Base-by-base conservation (phyloP, 2,113 vertebrate genomes). In the Catagonus wagneri region DNA sequence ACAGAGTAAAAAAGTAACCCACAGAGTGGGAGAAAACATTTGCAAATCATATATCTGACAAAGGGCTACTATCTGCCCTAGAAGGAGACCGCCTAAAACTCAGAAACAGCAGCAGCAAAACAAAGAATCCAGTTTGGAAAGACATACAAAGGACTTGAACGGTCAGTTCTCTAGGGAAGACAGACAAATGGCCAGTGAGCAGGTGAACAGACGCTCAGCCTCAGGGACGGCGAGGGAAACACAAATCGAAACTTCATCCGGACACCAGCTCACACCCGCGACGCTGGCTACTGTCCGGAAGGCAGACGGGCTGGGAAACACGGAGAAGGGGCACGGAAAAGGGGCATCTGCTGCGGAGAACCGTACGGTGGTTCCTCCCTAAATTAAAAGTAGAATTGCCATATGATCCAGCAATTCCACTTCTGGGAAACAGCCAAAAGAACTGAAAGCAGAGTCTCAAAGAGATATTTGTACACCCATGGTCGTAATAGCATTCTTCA, bases 261-360 rank as follows among this genome's bases (percentile, higher is more conserved):
- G 6, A 7, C 12, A n/a, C 6, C 19, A 15, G 32, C 52, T 34
- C 52, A 2, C 3, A 22, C 12, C 29, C 29, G 1, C 11, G 1
- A n/a, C 23, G 6, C 7, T 8, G 29, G 32, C 50, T n/a, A 14
- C 20, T 34, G 19, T 13, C 20, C 1, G 29, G 3, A 13, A n/a
- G 75, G 22, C 3, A 14, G 25, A 65, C 25, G 27, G 3, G 52
- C 6, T 7, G 12, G 6, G 19, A n/a, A n/a, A n/a, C n/a, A n/a
- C n/a, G n/a, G n/a, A n/a, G n/a, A n/a, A n/a, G n/a, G n/a, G n/a
- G n/a, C n/a, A n/a, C n/a, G n/a, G 3, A 13, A 23, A 22, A 34
- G 0, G 32, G 52, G 3, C 52, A 4, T 23, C 76, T 14, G 20
- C 11, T 34, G 4, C 23, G 13, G 52, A 34, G 34, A 23, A 8